Percentiles rank a stretch among this genome's conserved stretches.
Conservation (phyloP, 2,888 invertebrate species). For the Tinea semifulvella region DNA sequence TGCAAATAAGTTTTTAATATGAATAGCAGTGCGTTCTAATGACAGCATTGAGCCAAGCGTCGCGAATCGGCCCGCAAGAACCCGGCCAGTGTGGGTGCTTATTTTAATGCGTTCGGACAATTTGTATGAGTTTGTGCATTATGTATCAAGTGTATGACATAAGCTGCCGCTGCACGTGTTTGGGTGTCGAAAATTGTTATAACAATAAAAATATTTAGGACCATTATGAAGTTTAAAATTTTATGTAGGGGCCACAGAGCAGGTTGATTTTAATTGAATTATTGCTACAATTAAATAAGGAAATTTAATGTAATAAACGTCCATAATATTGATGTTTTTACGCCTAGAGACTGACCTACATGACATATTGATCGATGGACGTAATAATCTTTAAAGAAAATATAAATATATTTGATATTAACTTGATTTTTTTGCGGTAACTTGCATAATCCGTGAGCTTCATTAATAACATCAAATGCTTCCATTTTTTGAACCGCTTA, state of each 20-base stretch:
- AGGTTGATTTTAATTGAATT: neutral
- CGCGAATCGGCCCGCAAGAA: slow-evolving; percentile 20
- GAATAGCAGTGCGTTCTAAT: slow-evolving; percentile 34
- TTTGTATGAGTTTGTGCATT: slow-evolving; percentile 14
- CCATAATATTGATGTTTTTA: no score
- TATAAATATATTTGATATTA: no score
- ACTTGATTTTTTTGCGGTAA: no score
- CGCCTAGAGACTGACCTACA: no score
- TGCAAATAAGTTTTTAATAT: slow-evolving; percentile 25
- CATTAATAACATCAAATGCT: no score
- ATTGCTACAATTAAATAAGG: no score
- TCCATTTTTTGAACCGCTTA: no score
- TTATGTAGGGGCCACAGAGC: neutral
- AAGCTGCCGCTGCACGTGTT: slow-evolving; percentile 28
- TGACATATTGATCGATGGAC: no score
- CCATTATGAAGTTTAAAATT: slow-evolving; percentile 6
- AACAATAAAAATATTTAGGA: slow-evolving; percentile 20
- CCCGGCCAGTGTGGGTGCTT: slow-evolving; percentile 18
- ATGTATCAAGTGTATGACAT: slow-evolving; percentile 10
- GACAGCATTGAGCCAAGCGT: slow-evolving; percentile 28
- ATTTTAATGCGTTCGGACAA: slow-evolving; percentile 15
- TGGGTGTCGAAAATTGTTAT: slow-evolving; percentile 30
- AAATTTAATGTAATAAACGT: no score
- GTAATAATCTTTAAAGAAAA: no score
- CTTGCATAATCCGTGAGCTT: no score